Evolutionary conservation across 2,888 invertebrate genomes (phyloP), one percentile per base, ranked within the genome.

Genomic region (Stegana nigrithorax): DNA sequence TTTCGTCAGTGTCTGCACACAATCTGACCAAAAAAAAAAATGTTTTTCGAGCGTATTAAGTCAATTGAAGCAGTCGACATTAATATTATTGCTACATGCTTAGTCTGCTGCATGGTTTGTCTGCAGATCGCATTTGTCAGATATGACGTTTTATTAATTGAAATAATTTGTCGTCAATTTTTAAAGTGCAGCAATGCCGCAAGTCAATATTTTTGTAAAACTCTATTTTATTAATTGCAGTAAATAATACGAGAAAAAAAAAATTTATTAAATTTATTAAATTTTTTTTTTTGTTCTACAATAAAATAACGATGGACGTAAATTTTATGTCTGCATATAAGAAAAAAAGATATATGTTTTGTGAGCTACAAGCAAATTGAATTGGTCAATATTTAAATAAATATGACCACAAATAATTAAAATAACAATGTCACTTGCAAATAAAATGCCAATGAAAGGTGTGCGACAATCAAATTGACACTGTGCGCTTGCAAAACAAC

Each of bases 341-440:
- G n/a, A n/a, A n/a, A n/a, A n/a, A n/a, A n/a, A n/a, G n/a, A n/a
- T n/a, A n/a, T n/a, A n/a, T n/a, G n/a, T n/a, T 36, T 36, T 36
- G 14, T 36, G 36, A 10, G 14, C 14, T 36, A 36, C 42, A 66
- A 65, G 73, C 67, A 75, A 74, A 80, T 79, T 80, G 77, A 74
- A 78, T 79, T 74, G 70, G 75, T 79, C 75, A 80, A 80, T 78
- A 80, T 78, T 80, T 77, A 80, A 78, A 73, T 75, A 73, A 78
- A 72, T 70, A 70, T 71, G 76, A 79, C 79, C 80, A 71, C 80
- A 79, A 77, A 78, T 80, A 78, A 78, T 80, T 75, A 72, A 80
- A 77, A 78, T 74, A 79, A 79, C 77, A 79, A 77, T 62, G 59
- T 60, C 61, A 63, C 58, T 47, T 73, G 78, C 76, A n/a, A n/a